Percentiles rank a stretch among this genome's conserved stretches.
These are phyloP conservation scores for Arenaria interpres DNA, from an alignment of 2,113 vertebrate species.

Conservation along the genomic window DNA sequence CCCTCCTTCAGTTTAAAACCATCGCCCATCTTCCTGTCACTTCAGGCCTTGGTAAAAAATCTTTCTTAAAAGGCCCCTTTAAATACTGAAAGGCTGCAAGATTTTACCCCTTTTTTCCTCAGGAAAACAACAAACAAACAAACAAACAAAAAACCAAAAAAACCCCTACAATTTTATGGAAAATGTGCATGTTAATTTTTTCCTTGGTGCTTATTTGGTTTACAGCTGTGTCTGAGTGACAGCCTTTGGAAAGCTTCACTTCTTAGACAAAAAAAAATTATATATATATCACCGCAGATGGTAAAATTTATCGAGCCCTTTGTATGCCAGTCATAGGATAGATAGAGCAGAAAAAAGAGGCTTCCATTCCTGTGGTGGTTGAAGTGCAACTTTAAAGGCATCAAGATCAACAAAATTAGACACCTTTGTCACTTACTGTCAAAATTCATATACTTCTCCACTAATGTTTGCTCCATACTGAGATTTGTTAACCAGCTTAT, in stretches of 20 bases:
- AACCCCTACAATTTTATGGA: not conserved
- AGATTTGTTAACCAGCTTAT: not conserved
- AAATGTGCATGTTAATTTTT: not conserved
- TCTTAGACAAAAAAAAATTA: not conserved
- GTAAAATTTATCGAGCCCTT: not conserved
- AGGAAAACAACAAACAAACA: not conserved
- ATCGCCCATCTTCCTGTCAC: not conserved
- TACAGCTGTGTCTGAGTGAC: not conserved
- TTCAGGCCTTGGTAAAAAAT: not conserved
- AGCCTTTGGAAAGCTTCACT: not conserved
- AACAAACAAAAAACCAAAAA: no score
- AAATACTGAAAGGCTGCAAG: not conserved
- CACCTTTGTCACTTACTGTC: not conserved
- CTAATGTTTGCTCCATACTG: not conserved
- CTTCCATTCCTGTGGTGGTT: not conserved
- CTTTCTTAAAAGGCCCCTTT: not conserved
- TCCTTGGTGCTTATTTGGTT: not conserved
- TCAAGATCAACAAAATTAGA: not conserved
- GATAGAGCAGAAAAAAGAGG: not conserved
- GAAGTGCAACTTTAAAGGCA: constrained; percentile 14
- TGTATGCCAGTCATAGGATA: not conserved
- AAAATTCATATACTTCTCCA: not conserved
- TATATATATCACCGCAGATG: not conserved
- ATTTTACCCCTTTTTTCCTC: not conserved
- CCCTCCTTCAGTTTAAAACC: not conserved